Conservation (phyloP, 2,888 invertebrate genomes). For the Girardia tigrina region DNA sequence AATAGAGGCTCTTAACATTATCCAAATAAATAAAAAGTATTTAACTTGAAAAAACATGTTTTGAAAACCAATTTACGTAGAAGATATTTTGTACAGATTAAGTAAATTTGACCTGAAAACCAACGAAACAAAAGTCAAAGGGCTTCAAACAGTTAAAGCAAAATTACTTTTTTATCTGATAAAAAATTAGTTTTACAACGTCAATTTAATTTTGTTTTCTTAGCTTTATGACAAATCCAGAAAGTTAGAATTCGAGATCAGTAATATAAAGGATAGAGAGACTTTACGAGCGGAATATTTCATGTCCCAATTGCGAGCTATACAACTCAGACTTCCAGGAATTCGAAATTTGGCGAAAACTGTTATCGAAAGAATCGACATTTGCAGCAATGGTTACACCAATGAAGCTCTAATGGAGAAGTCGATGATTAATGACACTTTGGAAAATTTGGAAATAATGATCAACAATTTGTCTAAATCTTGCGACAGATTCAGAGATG, state of each 20-base stretch:
- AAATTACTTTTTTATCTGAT: background rate
- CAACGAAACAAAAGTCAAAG: too few relatives aligned
- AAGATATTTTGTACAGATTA: too few relatives aligned
- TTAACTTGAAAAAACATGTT: too few relatives aligned
- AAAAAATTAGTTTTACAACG: background rate
- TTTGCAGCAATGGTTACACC: background rate
- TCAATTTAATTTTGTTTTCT: background rate
- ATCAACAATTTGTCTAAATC: background rate
- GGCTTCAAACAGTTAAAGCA: too few relatives aligned
- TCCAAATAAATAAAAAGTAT: too few relatives aligned
- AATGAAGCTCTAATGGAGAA: background rate
- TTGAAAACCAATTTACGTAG: too few relatives aligned
- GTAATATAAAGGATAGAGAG: background rate
- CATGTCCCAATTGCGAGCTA: background rate
- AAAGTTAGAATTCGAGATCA: background rate
- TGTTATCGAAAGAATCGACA: background rate
- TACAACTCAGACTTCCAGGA: background rate
- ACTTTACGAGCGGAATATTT: conserved; percentile 6
- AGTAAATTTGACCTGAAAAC: too few relatives aligned
- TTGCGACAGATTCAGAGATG: conserved; percentile 15
- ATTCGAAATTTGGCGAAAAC: background rate
- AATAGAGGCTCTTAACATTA: too few relatives aligned
- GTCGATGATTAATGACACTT: background rate
- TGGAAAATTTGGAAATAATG: background rate
- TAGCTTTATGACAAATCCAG: background rate